Conservation (phyloP, 2,797 vertebrate species). For the Chlorospingus flavigularis region DNA sequence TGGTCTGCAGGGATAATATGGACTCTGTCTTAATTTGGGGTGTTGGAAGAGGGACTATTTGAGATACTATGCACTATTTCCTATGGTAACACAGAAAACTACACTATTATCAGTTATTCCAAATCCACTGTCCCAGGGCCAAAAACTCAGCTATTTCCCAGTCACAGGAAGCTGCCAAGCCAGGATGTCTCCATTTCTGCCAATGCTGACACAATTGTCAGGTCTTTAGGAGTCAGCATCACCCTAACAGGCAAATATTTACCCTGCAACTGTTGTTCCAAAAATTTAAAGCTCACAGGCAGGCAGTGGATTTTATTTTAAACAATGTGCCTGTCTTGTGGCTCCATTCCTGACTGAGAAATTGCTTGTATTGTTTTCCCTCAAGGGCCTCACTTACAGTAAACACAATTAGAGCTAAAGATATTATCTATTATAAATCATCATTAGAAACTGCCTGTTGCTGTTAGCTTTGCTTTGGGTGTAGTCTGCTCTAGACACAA, state of each 20-base stretch:
- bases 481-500: not conserved
- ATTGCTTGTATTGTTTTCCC: constrained; percentile 16
- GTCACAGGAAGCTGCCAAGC: not conserved
- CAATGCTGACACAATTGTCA: accelerated
- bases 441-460: constrained; percentile 11
- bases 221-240: not conserved
- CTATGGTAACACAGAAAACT: not conserved
- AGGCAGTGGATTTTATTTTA: not conserved
- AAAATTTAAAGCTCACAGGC: not conserved
- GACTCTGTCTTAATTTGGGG: not conserved
- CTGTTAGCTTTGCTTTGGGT: constrained; percentile 17
- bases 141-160: not conserved
- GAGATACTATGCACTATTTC: not conserved
- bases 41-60: not conserved
- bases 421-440: not conserved
- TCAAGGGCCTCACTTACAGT: constrained; percentile 10
- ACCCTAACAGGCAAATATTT: not conserved
- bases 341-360: not conserved
- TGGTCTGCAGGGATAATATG: too few species aligned
- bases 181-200: not conserved
- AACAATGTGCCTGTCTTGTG: not conserved
- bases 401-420: constrained; percentile 48
- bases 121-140: not conserved
- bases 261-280: not conserved
- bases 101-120: not conserved